Evolutionary conservation across 1,140 invertebrate species (phyloP).

Genomic region (Drosophila sulfurigaster): DNA sequence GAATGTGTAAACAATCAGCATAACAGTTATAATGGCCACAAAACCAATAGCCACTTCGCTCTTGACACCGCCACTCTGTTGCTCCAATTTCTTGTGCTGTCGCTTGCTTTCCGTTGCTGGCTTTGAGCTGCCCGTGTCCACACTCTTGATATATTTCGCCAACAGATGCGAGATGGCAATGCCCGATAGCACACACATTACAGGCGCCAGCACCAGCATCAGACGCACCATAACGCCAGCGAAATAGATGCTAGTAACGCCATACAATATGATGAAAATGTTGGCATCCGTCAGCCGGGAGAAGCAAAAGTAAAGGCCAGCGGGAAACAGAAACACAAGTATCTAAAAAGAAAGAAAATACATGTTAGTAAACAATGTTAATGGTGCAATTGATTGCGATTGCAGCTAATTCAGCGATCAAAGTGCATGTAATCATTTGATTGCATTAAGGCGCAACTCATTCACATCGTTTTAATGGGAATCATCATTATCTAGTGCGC

Average conservation of each 20-base stretch:
- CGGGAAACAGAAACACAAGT: constrained; percentile 97
- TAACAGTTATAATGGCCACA: constrained; percentile 92
- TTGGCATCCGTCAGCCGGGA: constrained; percentile 96
- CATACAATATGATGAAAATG: constrained; percentile 98
- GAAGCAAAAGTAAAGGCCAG: constrained; percentile 98
- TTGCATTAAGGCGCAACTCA: constrained; percentile 83
- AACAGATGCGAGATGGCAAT: constrained; percentile 96
- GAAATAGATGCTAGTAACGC: constrained; percentile 99
- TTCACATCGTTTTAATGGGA: constrained; percentile 52
- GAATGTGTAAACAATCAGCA: constrained; percentile 96
- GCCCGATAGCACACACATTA: constrained; percentile 98
- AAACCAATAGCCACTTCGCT: constrained; percentile 95
- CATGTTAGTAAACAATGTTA: not conserved
- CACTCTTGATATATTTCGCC: constrained; percentile 95
- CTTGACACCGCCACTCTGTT: constrained; percentile 93
- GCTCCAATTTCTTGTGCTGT: constrained; percentile 89
- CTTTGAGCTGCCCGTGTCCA: constrained; percentile 87
- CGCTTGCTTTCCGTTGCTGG: constrained; percentile 80
- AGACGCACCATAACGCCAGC: constrained; percentile 99
- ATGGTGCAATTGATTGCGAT: not conserved
- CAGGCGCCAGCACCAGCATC: constrained; percentile 98
- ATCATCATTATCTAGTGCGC: constrained; percentile 54
- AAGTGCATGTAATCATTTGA: constrained; percentile 82
- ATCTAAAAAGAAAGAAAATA: constrained; percentile 85
- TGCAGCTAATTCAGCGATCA: constrained; percentile 79